phyloP scores from a whole-genome alignment of 2,113 vertebrate genomes.

The Nettapus auritus region DNA sequence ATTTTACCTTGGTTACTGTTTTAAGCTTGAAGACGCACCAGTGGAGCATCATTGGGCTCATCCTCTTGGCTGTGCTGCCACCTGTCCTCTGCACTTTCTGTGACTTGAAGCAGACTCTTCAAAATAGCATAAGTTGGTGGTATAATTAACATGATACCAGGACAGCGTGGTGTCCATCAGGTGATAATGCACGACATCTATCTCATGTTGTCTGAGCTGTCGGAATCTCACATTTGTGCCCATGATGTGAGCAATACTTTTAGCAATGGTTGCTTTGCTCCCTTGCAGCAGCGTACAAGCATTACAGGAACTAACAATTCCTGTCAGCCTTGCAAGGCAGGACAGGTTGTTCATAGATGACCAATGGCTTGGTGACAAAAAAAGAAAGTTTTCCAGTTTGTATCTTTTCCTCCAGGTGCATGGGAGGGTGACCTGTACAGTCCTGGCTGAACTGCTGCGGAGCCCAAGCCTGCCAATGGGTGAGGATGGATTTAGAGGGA shows the following conservation, averaged over 20 bases:
- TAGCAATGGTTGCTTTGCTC: not conserved
- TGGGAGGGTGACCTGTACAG: not conserved
- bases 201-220: not conserved
- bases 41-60: not conserved
- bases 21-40: not conserved
- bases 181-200: not conserved
- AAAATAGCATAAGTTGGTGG: accelerated
- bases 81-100: not conserved
- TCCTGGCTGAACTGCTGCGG: not conserved
- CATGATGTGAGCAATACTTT: not conserved
- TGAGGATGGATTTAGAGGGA: not conserved
- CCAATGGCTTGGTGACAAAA: not conserved
- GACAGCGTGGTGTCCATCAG: not conserved
- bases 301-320: not conserved
- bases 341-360: not conserved
- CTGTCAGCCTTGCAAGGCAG: not conserved
- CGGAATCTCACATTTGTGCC: not conserved
- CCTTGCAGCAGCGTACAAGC: not conserved
- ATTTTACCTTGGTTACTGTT: not conserved
- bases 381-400: not conserved
- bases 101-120: not conserved
- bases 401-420: not conserved
- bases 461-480: not conserved
- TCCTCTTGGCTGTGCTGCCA: not conserved
- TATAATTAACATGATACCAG: not conserved